These are phyloP conservation scores for Brenthis ino DNA, from an alignment of 2,888 invertebrate species.

Conservation along the genomic window DNA sequence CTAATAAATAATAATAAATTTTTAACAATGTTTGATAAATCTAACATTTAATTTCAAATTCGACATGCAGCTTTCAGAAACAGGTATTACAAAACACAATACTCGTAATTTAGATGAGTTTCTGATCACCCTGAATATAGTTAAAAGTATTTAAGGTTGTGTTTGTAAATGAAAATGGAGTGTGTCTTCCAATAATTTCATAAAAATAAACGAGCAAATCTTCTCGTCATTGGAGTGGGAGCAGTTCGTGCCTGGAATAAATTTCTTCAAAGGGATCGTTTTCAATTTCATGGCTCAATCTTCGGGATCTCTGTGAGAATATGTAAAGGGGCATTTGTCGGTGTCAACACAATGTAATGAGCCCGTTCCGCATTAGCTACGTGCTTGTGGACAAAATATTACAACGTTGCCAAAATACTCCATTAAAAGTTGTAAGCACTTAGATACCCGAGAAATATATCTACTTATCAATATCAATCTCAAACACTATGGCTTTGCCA, in stretches of 20 bases:
- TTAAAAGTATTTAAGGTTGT: constrained; percentile 18
- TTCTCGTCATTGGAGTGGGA: constrained; percentile 74
- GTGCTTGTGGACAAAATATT: constrained; percentile 59
- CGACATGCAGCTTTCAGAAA: no score
- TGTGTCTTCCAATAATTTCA: constrained; percentile 76
- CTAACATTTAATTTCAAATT: no score
- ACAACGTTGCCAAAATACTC: neutral
- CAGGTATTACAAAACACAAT: no score
- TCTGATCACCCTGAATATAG: no score
- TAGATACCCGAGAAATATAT: no score
- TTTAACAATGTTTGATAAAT: no score
- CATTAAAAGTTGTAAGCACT: neutral
- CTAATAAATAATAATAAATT: no score
- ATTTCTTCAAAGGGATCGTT: constrained; percentile 81
- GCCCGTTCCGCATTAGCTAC: constrained; percentile 71
- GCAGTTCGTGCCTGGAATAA: constrained; percentile 81
- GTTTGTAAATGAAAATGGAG: constrained; percentile 57
- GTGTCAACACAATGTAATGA: constrained; percentile 80
- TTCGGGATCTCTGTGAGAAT: constrained; percentile 79
- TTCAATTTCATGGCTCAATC: constrained; percentile 83
- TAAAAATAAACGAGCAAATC: constrained; percentile 81
- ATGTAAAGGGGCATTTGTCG: constrained; percentile 81
- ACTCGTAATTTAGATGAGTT: no score
- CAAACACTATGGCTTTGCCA: no score
- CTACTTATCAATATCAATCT: no score